Base-by-base conservation (phyloP, 2,113 vertebrate species). In the Prionailurus viverrinus region DNA sequence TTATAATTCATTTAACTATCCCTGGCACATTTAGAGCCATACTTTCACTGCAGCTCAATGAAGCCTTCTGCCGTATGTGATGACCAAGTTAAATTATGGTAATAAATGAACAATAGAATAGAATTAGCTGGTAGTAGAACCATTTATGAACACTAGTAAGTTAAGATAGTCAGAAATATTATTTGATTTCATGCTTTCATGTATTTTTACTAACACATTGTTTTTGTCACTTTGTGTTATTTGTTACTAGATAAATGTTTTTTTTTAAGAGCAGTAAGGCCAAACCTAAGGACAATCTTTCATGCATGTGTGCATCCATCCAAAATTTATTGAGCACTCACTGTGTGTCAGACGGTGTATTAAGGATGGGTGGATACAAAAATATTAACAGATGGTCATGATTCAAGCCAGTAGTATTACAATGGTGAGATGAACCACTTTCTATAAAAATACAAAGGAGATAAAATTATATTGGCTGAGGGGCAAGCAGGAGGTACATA, bases 1-100 rank as follows among this genome's bases (percentile, higher is more conserved):
- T 97, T 97, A 92, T 95, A 96, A 92, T 96, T 96, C 83, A 74
- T 95, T 96, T 95, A 95, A 96, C 79, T 76, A 92, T 45, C 63
- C 18, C 14, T 93, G 95, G 68, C 89, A 93, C 91, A 78, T 93
- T 97, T 89, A 96, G 39, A 98, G 79, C 18, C 89, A 92, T 53
- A 55, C 23, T 97, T 97, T 89, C 39, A 95, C 41, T 90, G 91
- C 78, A 85, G 73, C 81, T 98, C 69, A 94, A 27, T 92, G 93
- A 94, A 95, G 58, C 48, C 55, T 96, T 96, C 89, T 89, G 51
- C 66, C 39, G 11, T 91, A 83, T 89, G 39, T 97, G 96, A 97
- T 81, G 83, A 96, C 83, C 45, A 96, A 96, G 21, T 87, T 74
- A 97, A 96, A 94, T 91, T 87, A 76, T 65, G 27, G 11, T 63